A percentile compares a stretch with the other conserved stretches of the same genome.
Evolutionary conservation across 1,140 invertebrate species (phyloP).

Genomic region (Sycophila sp.): DNA sequence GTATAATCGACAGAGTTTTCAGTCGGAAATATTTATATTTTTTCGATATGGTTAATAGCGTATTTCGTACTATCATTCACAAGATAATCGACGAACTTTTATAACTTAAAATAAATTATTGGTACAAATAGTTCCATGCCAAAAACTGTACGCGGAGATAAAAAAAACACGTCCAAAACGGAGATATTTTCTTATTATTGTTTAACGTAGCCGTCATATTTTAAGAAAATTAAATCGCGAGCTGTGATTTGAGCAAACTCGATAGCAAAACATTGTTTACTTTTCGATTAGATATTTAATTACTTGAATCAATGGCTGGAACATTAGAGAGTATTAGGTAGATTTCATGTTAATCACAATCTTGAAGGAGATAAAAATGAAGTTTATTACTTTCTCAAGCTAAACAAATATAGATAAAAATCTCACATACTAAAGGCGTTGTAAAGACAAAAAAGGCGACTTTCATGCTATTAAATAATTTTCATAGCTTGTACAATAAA

Average conservation of each 20-base stretch:
- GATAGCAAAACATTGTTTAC: not conserved
- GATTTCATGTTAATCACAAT: not conserved
- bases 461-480: not conserved
- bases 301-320: not conserved
- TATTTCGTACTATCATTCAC: slow-evolving; percentile 8
- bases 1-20: slow-evolving; percentile 29
- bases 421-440: not conserved
- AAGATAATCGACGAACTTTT: not conserved
- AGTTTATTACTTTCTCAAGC: not conserved
- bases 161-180: slow-evolving; percentile 13
- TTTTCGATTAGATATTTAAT: not conserved
- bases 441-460: not conserved
- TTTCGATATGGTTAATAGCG: slow-evolving; percentile 22
- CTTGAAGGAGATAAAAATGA: not conserved
- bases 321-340: not conserved
- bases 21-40: slow-evolving; percentile 35
- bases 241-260: slow-evolving; percentile 10
- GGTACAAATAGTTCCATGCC: slow-evolving; percentile 22
- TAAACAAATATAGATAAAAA: no score
- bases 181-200: slow-evolving; percentile 8
- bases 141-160: no score
- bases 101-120: slow-evolving; percentile 17
- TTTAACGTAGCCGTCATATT: not conserved
- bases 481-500: slow-evolving; percentile 1
- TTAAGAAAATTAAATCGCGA: not conserved